Conservation (phyloP, 2,797 vertebrate species). For the Rhinichthys osculus region DNA sequence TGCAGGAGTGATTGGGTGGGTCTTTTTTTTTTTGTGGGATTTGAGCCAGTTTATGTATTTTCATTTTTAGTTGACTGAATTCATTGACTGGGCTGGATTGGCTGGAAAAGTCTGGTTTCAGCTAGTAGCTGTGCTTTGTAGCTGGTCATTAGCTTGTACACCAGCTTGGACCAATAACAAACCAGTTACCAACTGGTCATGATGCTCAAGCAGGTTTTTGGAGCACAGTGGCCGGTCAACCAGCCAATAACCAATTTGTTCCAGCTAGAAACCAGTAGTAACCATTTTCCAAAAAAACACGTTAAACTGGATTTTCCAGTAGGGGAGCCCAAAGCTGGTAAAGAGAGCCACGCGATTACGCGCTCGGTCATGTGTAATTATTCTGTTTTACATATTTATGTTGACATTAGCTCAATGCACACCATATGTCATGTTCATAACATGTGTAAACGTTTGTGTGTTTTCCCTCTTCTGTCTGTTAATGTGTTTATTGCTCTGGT, state of each 20-base stretch:
- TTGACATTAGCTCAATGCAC: conserved; percentile 28
- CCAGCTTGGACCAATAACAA: not conserved
- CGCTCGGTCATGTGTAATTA: not conserved
- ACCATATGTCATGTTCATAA: conserved; percentile 25
- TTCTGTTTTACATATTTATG: conserved; percentile 22
- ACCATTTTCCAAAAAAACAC: not conserved
- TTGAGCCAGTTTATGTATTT: not conserved
- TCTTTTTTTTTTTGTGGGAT: not conserved
- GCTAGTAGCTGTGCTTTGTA: not conserved
- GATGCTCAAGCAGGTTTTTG: not conserved
- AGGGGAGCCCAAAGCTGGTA: not conserved
- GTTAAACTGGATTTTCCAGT: not conserved
- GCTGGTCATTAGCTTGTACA: not conserved
- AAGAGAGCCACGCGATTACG: not conserved
- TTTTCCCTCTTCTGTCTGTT: conserved; percentile 33
- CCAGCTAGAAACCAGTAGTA: not conserved
- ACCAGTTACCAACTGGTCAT: not conserved
- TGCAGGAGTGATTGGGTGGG: not conserved
- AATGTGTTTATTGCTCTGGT: conserved; percentile 45
- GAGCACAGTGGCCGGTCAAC: not conserved
- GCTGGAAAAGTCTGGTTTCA: not conserved
- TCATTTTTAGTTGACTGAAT: not conserved
- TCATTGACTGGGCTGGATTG: not conserved
- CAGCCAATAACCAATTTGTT: not conserved
- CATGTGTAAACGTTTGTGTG: conserved; percentile 18